phyloP scores from a whole-genome alignment of 2,888 invertebrate species.

The Acanthococcus lagerstroemiae region DNA sequence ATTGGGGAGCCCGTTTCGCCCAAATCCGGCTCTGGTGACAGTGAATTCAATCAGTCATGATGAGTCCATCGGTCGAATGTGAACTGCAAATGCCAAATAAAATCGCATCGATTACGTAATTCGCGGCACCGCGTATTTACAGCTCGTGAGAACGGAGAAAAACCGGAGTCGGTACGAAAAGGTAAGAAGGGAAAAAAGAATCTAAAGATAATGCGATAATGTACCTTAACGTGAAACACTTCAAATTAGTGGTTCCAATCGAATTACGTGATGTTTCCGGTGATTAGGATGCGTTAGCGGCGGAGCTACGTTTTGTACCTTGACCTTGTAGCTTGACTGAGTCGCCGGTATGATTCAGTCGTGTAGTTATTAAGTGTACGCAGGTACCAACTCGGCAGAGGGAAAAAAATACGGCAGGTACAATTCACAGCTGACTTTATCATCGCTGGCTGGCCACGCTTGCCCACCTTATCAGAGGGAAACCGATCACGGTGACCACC shows the following conservation, averaged over 20 bases:
- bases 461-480: no score
- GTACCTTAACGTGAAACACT: not conserved
- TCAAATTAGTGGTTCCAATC: constrained; percentile 20
- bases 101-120: no score
- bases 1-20: no score
- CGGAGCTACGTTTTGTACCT: constrained; percentile 5
- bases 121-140: not conserved
- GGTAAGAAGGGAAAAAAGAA: constrained; percentile 1
- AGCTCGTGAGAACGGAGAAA: not conserved
- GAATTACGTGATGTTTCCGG: constrained; percentile 14
- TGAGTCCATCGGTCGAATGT: no score
- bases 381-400: not conserved
- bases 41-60: no score
- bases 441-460: no score
- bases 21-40: no score
- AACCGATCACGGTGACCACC: no score
- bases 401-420: not conserved
- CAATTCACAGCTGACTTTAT: no score
- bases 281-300: not conserved
- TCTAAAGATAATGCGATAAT: not conserved
- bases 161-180: not conserved
- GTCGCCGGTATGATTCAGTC: constrained; percentile 8
- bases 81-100: no score
- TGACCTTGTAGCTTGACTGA: constrained; percentile 27
- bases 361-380: not conserved